These are phyloP conservation scores for Calephelis perditalis DNA, from an alignment of 2,888 invertebrate genomes.

Conservation along the genomic window DNA sequence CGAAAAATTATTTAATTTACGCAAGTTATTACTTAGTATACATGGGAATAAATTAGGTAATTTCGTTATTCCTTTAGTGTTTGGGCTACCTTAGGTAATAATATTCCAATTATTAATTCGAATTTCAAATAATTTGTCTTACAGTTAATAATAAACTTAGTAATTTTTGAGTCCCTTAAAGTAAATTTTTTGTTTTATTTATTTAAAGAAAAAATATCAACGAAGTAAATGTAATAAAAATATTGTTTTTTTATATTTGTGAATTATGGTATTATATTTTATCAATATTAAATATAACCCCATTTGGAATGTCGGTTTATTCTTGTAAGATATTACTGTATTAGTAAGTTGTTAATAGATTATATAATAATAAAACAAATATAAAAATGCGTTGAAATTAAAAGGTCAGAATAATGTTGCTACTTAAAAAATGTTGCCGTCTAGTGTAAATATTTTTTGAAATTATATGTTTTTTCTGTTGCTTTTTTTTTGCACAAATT, in stretches of 20 bases:
- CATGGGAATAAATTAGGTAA: not conserved
- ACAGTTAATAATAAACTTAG: not conserved
- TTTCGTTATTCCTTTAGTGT: not conserved
- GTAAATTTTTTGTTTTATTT: not conserved
- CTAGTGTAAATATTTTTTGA: conserved; percentile 55
- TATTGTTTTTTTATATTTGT: too few relatives aligned
- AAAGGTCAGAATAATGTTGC: conserved; percentile 35
- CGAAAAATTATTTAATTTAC: too few relatives aligned
- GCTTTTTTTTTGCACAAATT: conserved; percentile 51
- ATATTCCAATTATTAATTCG: not conserved
- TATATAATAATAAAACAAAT: conserved; percentile 62
- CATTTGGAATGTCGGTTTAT: conserved; percentile 35
- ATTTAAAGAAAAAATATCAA: too few relatives aligned
- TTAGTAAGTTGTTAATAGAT: conserved; percentile 76
- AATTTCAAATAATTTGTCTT: not conserved
- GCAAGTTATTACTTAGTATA: too few relatives aligned
- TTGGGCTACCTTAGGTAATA: not conserved
- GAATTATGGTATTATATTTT: too few relatives aligned
- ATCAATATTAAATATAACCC: too few relatives aligned
- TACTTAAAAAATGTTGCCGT: conserved; percentile 38
- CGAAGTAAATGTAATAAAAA: too few relatives aligned
- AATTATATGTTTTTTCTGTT: conserved; percentile 32
- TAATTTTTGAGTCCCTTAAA: too few relatives aligned
- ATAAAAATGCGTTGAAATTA: conserved; percentile 59
- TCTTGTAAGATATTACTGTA: conserved; percentile 70